Base-by-base conservation (phyloP, 2,888 invertebrate species). In the Sarcophaga carnaria region DNA sequence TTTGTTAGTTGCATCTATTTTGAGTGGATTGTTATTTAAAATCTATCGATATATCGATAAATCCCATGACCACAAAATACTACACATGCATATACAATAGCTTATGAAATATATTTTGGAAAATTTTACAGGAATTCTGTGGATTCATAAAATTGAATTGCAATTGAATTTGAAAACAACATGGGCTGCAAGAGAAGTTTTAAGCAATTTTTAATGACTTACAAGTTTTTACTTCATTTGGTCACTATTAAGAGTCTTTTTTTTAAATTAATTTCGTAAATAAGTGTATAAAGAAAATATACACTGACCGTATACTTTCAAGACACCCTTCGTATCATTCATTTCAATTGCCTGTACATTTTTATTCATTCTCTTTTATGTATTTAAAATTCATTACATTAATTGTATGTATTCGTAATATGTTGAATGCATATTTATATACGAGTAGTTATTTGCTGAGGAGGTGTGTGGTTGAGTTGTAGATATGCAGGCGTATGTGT, bases 311-410 rank as follows among this genome's bases (percentile, higher is more conserved):
- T 27, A 1, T 22, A 22, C 64, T 64, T 64, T 17, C 17, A 14
- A 64, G 17, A 27, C 64, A 17, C 11, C 14, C 64, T 64, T 27
- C 64, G 17, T 27, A 5, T 17, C 2, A 37, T 10, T 64, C n/a
- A n/a, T 27, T 14, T 6, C 8, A 17, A n/a, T 67, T n/a, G 25
- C 20, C 27, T 22, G 0, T 12, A 20, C 27, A 76, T 20, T 14
- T 14, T 76, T 66, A 66, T 59, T 37, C 27, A 66, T 37, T 47
- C 66, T 22, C 62, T 37, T 37, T 37, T 37, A 72, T 22, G 54
- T 37, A 0, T 45, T 59, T 64, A 72, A 64, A 66, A 20, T 17
- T 66, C 17, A 72, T 80, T 80, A 20, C 63, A 64, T 54, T 66
- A 27, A 64, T 45, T 45, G 12, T 59, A 25, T 45, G 12, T 59